Conservation (phyloP, 2,797 vertebrate species). For the Cichlasoma orientale region DNA sequence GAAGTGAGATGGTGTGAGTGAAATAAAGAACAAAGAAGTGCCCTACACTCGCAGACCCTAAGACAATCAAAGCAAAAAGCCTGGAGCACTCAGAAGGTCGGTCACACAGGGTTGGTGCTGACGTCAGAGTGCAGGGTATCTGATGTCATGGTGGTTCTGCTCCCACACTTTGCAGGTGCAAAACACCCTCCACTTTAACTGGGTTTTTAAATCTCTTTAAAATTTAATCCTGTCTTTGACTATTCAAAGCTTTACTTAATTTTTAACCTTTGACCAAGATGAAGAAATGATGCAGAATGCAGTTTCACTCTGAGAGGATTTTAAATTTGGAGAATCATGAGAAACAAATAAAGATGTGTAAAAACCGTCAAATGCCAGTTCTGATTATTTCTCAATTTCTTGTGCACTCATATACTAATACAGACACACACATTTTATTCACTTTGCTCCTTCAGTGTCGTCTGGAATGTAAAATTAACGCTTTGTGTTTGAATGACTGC, state of each 20-base stretch:
- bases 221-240: conserved; percentile 10
- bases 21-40: conserved; percentile 61
- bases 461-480: background rate
- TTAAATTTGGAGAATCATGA: background rate
- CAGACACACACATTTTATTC: background rate
- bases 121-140: conserved; percentile 42
- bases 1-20: conserved; percentile 24
- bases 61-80: conserved; percentile 49
- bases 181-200: conserved; percentile 6
- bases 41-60: conserved; percentile 2
- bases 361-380: background rate
- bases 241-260: background rate
- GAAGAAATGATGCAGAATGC: background rate
- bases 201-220: background rate
- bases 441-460: background rate
- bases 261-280: background rate
- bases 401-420: background rate
- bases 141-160: conserved; percentile 46
- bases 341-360: background rate
- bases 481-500: background rate
- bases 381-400: background rate
- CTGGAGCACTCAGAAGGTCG: conserved; percentile 30
- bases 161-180: conserved; percentile 31
- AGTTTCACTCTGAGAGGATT: background rate
- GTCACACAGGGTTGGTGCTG: conserved; percentile 7